Percentiles rank a stretch among this genome's conserved stretches.
phyloP scores from a whole-genome alignment of 2,888 invertebrate species.

The Cryptocheilus praepositus region DNA sequence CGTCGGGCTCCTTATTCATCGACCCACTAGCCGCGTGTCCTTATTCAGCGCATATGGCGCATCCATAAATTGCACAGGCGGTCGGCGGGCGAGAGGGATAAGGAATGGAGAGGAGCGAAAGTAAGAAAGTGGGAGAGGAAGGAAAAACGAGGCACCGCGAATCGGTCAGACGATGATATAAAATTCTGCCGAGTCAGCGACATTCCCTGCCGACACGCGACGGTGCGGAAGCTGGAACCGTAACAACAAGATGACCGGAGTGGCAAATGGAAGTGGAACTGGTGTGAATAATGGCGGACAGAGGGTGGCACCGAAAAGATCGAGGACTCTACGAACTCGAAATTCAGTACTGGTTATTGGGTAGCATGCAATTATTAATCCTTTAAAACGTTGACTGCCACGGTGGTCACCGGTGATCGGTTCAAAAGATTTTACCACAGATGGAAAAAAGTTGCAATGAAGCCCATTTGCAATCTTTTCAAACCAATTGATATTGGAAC shows the following conservation, averaged over 20 bases:
- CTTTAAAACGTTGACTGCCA: no score
- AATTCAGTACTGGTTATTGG: not conserved
- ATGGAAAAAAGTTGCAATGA: no score
- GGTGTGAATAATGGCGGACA: slow-evolving; percentile 19
- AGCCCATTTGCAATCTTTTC: no score
- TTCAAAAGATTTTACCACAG: no score
- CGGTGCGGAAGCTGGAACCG: slow-evolving; percentile 6
- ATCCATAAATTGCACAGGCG: slow-evolving; percentile 4
- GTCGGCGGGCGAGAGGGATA: not conserved
- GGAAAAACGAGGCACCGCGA: not conserved
- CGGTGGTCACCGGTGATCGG: no score
- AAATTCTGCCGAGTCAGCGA: slow-evolving; percentile 3
- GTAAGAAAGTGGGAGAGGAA: not conserved
- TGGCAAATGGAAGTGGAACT: slow-evolving; percentile 19
- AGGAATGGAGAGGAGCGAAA: not conserved
- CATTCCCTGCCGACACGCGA: slow-evolving; percentile 1
- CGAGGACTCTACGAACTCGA: slow-evolving; percentile 15
- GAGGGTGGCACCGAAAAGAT: slow-evolving; percentile 15
- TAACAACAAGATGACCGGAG: slow-evolving; percentile 17
- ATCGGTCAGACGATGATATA: not conserved
- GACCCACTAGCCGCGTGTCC: slow-evolving; percentile 8
- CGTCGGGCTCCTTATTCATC: not conserved
- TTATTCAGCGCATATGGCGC: slow-evolving; percentile 3
- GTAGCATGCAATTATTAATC: no score
- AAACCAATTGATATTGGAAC: no score